Evolutionary conservation across 2,797 vertebrate genomes (phyloP).

Genomic region (Enteromius afrohamiltoni): DNA sequence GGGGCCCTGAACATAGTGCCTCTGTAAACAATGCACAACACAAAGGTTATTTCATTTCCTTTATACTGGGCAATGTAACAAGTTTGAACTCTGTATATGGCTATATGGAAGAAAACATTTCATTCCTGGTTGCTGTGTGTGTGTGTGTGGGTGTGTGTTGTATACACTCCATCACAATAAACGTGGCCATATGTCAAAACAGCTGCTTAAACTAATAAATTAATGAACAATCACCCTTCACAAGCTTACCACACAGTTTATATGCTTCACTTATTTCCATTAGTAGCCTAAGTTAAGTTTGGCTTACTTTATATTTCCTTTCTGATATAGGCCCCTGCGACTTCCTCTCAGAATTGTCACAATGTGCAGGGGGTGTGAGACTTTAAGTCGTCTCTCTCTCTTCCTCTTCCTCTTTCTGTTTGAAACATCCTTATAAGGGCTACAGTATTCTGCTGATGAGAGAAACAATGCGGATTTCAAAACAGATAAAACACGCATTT

Average conservation of each 20-base stretch:
- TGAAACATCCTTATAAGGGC: conserved; percentile 75
- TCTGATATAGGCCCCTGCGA: conserved; percentile 53
- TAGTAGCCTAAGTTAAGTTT: not conserved
- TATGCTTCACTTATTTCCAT: not conserved
- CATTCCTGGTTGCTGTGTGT: not conserved
- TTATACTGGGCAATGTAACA: conserved; percentile 31
- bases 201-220: conserved; percentile 12
- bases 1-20: conserved; percentile 59
- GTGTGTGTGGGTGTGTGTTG: not conserved
- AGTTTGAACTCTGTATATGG: conserved; percentile 6
- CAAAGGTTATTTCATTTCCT: conserved; percentile 28
- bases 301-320: conserved; percentile 39
- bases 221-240: not conserved
- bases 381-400: conserved; percentile 58
- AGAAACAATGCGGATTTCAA: conserved; percentile 25
- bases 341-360: conserved; percentile 67
- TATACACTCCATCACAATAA: conserved; percentile 4
- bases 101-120: not conserved
- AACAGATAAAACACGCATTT: conserved; percentile 49
- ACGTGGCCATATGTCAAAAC: conserved; percentile 3
- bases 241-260: conserved; percentile 14
- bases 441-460: conserved; percentile 35
- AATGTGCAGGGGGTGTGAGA: conserved; percentile 57
- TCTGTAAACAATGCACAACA: conserved; percentile 61
- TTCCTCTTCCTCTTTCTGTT: conserved; percentile 62